Base-by-base conservation (phyloP, 2,888 invertebrate species). In the Camptogramma bilineatum region DNA sequence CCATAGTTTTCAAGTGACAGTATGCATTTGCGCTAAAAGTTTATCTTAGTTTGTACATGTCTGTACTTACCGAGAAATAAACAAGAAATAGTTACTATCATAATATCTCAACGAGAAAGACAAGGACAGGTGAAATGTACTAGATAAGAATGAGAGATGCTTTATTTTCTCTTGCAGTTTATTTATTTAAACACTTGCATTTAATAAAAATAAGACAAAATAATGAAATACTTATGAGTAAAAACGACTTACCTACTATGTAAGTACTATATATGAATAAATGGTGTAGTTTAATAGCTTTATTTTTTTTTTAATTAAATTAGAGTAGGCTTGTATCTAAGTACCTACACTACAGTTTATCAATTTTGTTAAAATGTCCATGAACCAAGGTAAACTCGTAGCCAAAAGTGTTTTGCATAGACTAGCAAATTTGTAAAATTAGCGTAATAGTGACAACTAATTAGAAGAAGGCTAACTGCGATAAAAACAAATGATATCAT, bases 81-180 rank as follows among this genome's bases (percentile, higher is more conserved):
- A 66, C 72, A 75, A 75, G 69, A 70, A 52, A 73, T 64, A 73
- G 64, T 75, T 76, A 77, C 69, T 72, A 76, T 72, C 69, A 70
- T 80, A n/a, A n/a, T n/a, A 78, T 75, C 62, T 57, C 42, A 58
- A 58, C 47, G 47, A 46, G 62, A 61, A 52, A 58, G 64, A 70
- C 64, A 58, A 57, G 54, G 65, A 67, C 64, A 59, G 59, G 69
- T 70, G 63, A 66, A 68, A 70, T 68, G 71, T 62, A 66, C 71
- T 69, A 67, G 64, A 69, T 73, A 68, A 66, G 52, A 28, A 46
- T 31, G 44, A 54, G 39, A 61, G 17, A 52, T 19, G 52, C 66
- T 66, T 66, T 63, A 62, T 66, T 63, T 55, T 34, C 18, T 64
- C 34, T 47, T 47, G 52, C 46, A 52, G 52, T 55, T 62, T 56